Conservation (phyloP, 2,888 invertebrate genomes). For the Herminia tarsipennalis region DNA sequence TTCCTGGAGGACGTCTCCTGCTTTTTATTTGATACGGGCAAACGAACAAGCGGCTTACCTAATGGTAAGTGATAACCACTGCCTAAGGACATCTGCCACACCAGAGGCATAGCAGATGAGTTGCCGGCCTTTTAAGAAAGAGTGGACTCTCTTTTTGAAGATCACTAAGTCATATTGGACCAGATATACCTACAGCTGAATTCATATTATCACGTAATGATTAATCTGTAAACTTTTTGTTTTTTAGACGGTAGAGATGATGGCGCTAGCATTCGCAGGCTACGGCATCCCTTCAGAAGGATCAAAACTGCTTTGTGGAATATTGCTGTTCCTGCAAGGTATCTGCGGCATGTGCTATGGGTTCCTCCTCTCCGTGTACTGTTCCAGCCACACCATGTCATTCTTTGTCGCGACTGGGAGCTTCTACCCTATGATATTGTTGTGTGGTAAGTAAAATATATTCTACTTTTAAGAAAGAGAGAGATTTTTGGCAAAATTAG, state of each 20-base stretch:
- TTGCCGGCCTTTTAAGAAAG: too few species aligned
- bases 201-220: too few species aligned
- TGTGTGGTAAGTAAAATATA: constrained; percentile 89
- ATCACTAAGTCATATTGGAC: too few species aligned
- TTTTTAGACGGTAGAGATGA: constrained; percentile 79
- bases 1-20: too few species aligned
- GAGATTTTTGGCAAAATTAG: not conserved
- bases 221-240: too few species aligned
- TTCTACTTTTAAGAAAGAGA: not conserved
- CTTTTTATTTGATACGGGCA: too few species aligned
- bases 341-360: constrained; percentile 95
- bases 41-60: too few species aligned
- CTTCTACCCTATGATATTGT: constrained; percentile 95
- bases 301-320: constrained; percentile 85
- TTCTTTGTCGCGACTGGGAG: constrained; percentile 95
- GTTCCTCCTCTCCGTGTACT: constrained; percentile 92
- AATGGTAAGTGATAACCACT: too few species aligned
- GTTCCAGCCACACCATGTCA: constrained; percentile 91
- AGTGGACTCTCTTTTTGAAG: too few species aligned
- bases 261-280: constrained; percentile 86
- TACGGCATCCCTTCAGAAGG: constrained; percentile 88
- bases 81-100: too few species aligned
- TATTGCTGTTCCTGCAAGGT: constrained; percentile 89
- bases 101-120: too few species aligned
- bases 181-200: too few species aligned